phyloP scores from a whole-genome alignment of 1,140 invertebrate species.

The Agrilus planipennis region DNA sequence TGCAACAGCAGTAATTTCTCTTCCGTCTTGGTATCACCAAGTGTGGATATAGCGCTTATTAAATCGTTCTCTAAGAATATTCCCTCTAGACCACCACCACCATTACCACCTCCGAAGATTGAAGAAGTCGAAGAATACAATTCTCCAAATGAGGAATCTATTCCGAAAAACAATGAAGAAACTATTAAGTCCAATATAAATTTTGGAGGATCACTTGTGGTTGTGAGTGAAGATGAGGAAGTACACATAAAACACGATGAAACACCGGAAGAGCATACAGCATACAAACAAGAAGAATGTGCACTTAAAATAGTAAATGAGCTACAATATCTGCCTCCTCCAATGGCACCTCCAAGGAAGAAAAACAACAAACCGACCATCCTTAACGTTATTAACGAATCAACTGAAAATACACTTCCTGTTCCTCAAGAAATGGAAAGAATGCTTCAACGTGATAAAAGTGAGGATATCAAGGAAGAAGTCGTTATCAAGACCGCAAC shows the following conservation, averaged over 20 bases:
- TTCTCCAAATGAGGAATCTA: neutral
- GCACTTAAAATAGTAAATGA: too few relatives aligned
- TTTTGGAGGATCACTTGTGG: neutral
- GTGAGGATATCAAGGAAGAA: neutral
- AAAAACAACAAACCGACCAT: slow-evolving; percentile 24
- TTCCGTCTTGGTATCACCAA: slow-evolving; percentile 31
- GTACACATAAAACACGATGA: neutral
- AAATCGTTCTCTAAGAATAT: neutral
- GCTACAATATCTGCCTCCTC: slow-evolving; percentile 11
- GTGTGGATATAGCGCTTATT: slow-evolving; percentile 34
- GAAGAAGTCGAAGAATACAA: neutral
- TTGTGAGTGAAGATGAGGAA: neutral
- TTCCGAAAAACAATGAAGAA: neutral
- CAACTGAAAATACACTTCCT: too few relatives aligned
- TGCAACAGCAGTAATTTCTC: slow-evolving; percentile 36
- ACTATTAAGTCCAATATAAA: neutral
- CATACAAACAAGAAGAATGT: neutral
- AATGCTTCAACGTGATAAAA: too few relatives aligned
- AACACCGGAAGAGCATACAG: neutral
- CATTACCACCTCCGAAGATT: slow-evolving; percentile 6
- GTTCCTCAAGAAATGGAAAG: too few relatives aligned
- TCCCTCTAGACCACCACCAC: neutral
- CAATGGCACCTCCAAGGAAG: slow-evolving; percentile 27
- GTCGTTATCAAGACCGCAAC: neutral
- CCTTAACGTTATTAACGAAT: too few relatives aligned